Base-by-base conservation (phyloP, 1,140 invertebrate genomes). In the Drosophila ironensis region DNA sequence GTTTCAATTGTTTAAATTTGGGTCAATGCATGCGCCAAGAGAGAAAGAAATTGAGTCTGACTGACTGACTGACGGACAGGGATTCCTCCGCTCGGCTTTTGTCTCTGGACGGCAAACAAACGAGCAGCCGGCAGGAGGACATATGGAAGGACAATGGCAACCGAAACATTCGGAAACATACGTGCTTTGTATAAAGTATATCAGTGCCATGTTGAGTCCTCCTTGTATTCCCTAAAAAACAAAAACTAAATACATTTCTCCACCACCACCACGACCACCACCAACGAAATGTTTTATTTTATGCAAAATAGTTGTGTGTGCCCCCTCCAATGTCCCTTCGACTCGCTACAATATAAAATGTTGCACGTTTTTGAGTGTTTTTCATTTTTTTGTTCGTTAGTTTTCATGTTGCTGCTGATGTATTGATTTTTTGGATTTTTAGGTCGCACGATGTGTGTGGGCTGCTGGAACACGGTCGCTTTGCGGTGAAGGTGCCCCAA, bases 221-320 rank as follows among this genome's bases (percentile, higher is more conserved):
- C 25, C 61, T 19, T 14, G 6, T 33, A 17, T 14, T 27, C n/a
- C n/a, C n/a, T n/a, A n/a, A 19, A 22, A 16, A 50, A 50, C 33
- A 40, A 35, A 24, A 54, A 51, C 41, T 4, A 9, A 46, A 54
- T n/a, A n/a, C n/a, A n/a, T n/a, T n/a, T n/a, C n/a, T n/a, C n/a
- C n/a, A n/a, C n/a, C n/a, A n/a, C n/a, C n/a, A n/a, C n/a, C n/a
- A 47, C 27, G 20, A 16, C 25, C 27, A 35, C 48, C 37, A 52
- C 20, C 40, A 33, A 53, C 48, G 47, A 66, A 48, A 77, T 69
- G 59, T 84, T 81, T 81, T 81, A 77, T 81, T 81, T 81, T 81
- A 81, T 81, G 78, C 73, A 81, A 81, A 81, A 77, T 81, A 84
- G 77, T 84, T 84, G 63, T 84, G 68, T 72, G 54, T 76, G 59